phyloP scores from a whole-genome alignment of 2,797 vertebrate genomes.

The Mus minutoides region DNA sequence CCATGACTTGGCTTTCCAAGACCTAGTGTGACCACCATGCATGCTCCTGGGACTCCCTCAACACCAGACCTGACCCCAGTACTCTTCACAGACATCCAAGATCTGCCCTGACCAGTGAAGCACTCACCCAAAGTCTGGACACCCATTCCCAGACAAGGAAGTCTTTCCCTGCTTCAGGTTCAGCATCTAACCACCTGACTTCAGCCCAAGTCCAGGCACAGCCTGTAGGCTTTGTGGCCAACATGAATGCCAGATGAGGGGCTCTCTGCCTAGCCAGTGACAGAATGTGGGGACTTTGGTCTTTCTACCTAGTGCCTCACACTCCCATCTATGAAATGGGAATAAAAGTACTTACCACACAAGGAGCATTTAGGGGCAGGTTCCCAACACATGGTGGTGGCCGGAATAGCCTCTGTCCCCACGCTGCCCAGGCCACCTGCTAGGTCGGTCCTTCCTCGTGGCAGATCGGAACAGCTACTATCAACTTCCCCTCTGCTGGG shows the following conservation, averaged over 20 bases:
- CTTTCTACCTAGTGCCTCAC: not conserved
- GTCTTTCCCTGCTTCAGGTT: not conserved
- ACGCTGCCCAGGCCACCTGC: not conserved
- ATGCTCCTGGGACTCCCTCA: not conserved
- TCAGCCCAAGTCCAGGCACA: not conserved
- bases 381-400: not conserved
- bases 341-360: not conserved
- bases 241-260: not conserved
- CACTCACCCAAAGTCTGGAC: not conserved
- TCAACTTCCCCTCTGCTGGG: not conserved
- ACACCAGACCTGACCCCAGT: fast-evolving
- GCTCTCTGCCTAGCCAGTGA: not conserved
- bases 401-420: too few relatives aligned
- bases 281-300: not conserved
- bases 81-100: not conserved
- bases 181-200: not conserved
- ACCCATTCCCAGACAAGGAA: not conserved
- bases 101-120: not conserved
- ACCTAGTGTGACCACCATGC: not conserved
- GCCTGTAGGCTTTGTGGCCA: not conserved
- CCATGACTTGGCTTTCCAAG: not conserved
- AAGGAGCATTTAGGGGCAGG: not conserved
- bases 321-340: not conserved
- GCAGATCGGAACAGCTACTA: too few relatives aligned
- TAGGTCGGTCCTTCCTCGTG: not conserved